Evolutionary conservation across 2,113 vertebrate genomes (phyloP).

Genomic region (Alligator mississippiensis): DNA sequence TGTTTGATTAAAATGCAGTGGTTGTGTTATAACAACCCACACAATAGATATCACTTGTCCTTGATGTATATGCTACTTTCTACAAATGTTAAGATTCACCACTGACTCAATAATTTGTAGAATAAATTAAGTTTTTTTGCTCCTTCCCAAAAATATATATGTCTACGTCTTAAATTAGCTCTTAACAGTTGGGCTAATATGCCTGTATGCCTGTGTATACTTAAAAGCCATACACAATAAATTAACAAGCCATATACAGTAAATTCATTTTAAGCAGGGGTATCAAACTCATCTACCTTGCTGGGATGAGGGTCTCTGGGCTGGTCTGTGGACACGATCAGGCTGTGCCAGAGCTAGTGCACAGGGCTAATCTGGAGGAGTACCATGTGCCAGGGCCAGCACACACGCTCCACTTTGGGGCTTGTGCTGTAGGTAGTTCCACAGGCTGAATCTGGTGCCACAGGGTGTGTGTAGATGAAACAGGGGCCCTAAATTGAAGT

Average conservation of each 20-base stretch:
- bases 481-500: too few relatives aligned
- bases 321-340: too few relatives aligned
- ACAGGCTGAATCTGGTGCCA: too few relatives aligned
- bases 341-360: too few relatives aligned
- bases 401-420: too few relatives aligned
- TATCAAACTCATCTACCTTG: too few relatives aligned
- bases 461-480: too few relatives aligned
- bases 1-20: conserved; percentile 42
- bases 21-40: not conserved
- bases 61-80: not conserved
- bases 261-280: too few relatives aligned
- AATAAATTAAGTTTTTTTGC: not conserved
- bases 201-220: not conserved
- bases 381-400: too few relatives aligned
- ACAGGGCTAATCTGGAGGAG: too few relatives aligned
- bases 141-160: not conserved
- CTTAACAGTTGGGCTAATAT: not conserved
- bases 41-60: not conserved
- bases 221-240: not conserved
- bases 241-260: not conserved
- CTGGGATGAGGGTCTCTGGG: too few relatives aligned
- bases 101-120: not conserved
- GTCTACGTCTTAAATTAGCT: not conserved
- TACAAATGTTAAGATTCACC: not conserved
- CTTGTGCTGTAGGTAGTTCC: too few relatives aligned